Conservation (phyloP, 2,797 vertebrate genomes). For the Protosalanx chinensis region DNA sequence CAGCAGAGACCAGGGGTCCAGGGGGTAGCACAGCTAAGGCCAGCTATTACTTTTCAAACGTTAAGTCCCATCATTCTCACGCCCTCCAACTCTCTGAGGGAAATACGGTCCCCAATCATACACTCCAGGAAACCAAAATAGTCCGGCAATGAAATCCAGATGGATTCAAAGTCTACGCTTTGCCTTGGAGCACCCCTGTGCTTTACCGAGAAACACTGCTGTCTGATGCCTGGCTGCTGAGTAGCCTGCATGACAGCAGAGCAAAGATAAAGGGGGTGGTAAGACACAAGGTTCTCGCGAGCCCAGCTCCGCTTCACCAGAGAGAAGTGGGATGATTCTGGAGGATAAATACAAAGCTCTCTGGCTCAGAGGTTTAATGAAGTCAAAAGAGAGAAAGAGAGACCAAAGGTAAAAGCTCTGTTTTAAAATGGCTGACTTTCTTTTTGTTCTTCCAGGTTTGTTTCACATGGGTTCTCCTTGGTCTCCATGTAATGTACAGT, state of each 20-base stretch:
- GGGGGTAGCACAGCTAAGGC: slow-evolving; percentile 69
- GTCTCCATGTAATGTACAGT: too few relatives aligned
- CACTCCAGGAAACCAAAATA: slow-evolving; percentile 74
- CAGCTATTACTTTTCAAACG: slow-evolving; percentile 67
- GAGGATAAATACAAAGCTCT: slow-evolving; percentile 15
- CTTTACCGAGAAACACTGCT: slow-evolving; percentile 69
- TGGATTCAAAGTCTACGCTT: slow-evolving; percentile 68
- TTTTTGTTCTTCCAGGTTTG: not conserved
- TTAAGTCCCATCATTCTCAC: slow-evolving; percentile 74
- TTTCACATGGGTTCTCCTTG: too few relatives aligned
- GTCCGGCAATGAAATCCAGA: slow-evolving; percentile 75
- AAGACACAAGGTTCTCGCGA: slow-evolving; percentile 14
- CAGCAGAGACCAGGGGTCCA: slow-evolving; percentile 43
- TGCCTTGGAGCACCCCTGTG: slow-evolving; percentile 55
- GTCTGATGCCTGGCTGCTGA: slow-evolving; percentile 55
- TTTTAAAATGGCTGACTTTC: slow-evolving; percentile 23
- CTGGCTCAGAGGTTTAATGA: slow-evolving; percentile 34
- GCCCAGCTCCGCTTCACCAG: slow-evolving; percentile 2
- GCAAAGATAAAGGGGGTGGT: slow-evolving; percentile 48
- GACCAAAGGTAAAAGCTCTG: not conserved
- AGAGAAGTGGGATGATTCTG: slow-evolving; percentile 9
- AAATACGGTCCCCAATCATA: slow-evolving; percentile 59
- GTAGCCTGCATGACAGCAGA: slow-evolving; percentile 45
- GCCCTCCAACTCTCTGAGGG: slow-evolving; percentile 65
- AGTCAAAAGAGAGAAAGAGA: slow-evolving; percentile 14